phyloP scores from a whole-genome alignment of 2,797 vertebrate genomes.

The Anas flavirostris region DNA sequence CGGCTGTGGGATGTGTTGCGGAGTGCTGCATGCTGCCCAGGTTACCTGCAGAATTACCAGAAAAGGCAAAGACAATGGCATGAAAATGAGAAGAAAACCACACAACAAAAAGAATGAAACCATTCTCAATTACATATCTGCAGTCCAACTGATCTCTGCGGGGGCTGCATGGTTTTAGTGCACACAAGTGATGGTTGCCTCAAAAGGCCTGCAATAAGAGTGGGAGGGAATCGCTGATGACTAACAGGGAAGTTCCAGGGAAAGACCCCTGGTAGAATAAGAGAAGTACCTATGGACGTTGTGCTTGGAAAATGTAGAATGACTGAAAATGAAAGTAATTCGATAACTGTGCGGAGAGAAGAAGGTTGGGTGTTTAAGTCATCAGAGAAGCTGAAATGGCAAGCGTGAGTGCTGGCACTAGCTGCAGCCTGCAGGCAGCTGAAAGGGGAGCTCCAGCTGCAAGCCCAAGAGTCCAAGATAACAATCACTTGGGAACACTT shows the following conservation, averaged over 20 bases:
- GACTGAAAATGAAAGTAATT: constrained; percentile 11
- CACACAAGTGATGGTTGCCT: not conserved
- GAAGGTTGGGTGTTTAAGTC: not conserved
- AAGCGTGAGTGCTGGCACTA: not conserved
- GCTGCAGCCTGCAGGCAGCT: not conserved
- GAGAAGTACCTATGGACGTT: rapidly evolving
- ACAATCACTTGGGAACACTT: not conserved
- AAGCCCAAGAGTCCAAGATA: not conserved
- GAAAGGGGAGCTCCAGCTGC: not conserved
- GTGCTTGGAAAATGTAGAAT: not conserved
- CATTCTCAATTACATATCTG: not conserved
- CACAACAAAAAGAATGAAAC: not conserved
- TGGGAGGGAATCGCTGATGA: not conserved
- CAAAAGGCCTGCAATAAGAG: not conserved
- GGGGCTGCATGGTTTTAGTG: not conserved
- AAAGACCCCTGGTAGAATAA: not conserved
- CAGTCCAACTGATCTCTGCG: not conserved
- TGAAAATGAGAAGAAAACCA: not conserved
- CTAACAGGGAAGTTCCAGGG: not conserved
- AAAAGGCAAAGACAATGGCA: not conserved
- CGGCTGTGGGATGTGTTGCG: not conserved
- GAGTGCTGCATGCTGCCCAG: not conserved
- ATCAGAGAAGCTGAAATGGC: not conserved
- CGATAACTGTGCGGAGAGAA: not conserved
- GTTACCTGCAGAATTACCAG: not conserved